These are phyloP conservation scores for Neelides sp. DNA, from an alignment of 1,140 invertebrate genomes.

Conservation along the genomic window DNA sequence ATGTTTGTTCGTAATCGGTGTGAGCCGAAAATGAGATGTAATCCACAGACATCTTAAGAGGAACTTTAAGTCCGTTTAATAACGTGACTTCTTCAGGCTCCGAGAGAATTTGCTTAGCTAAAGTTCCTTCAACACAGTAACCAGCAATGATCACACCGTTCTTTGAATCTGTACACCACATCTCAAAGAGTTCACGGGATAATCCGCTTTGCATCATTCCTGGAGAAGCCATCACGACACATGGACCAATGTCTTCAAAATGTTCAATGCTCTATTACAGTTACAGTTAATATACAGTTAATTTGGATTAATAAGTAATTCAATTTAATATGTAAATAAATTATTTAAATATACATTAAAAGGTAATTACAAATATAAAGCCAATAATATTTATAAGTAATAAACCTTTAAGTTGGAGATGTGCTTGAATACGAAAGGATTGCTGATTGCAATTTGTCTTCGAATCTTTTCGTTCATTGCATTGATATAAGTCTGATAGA, in stretches of 20 bases:
- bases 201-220: constrained; percentile 99
- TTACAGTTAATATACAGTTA: constrained; percentile 3
- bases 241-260: constrained; percentile 98
- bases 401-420: constrained; percentile 91
- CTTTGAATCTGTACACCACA: constrained; percentile 94
- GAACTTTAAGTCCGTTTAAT: constrained; percentile 87
- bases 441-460: constrained; percentile 84
- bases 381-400: constrained; percentile 13
- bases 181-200: constrained; percentile 93
- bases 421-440: constrained; percentile 97
- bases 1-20: constrained; percentile 97
- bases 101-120: constrained; percentile 92
- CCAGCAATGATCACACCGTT: constrained; percentile 98
- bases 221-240: constrained; percentile 96
- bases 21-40: constrained; percentile 99
- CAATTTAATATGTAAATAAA: constrained; percentile 3
- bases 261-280: constrained; percentile 81
- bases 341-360: neutral
- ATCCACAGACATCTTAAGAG: constrained; percentile 93
- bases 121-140: constrained; percentile 97
- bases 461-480: constrained; percentile 98
- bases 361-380: constrained; percentile 5
- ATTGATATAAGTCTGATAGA: constrained; percentile 98
- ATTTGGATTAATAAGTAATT: neutral
- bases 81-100: constrained; percentile 96